phyloP scores from a whole-genome alignment of 2,888 invertebrate species.

The Drosophila dives region DNA sequence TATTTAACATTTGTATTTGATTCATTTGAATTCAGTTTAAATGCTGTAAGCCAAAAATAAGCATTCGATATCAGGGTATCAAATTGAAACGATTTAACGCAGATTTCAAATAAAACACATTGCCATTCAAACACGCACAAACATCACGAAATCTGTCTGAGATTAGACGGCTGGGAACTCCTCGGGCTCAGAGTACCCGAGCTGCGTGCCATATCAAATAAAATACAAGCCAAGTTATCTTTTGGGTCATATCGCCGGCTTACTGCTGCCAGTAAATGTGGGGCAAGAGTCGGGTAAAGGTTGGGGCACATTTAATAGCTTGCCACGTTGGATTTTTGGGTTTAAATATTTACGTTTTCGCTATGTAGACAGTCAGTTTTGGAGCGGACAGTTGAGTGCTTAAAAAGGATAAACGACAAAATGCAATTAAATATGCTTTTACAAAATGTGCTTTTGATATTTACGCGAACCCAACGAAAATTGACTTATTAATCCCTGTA shows the following conservation, averaged over 20 bases:
- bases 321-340: conserved; percentile 55
- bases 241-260: conserved; percentile 25
- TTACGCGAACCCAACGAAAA: neutral
- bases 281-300: neutral
- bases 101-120: conserved; percentile 42
- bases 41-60: conserved; percentile 11
- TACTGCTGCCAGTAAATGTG: neutral
- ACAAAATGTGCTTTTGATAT: conserved; percentile 7
- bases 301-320: conserved; percentile 42
- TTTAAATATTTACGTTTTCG: conserved; percentile 33
- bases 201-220: conserved; percentile 52
- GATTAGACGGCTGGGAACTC: conserved; percentile 53
- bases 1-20: neutral
- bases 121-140: conserved; percentile 18
- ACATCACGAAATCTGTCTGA: conserved; percentile 45
- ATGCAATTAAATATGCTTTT: conserved; percentile 8
- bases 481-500: neutral
- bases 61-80: conserved; percentile 34
- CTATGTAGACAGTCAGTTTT: neutral
- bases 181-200: neutral
- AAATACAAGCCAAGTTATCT: conserved; percentile 48
- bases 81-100: conserved; percentile 56
- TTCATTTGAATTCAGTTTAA: neutral
- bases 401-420: neutral
- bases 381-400: neutral